These are phyloP conservation scores for Porites rus DNA, from an alignment of 92 coral and sea anemone genomes.

Conservation along the genomic window DNA sequence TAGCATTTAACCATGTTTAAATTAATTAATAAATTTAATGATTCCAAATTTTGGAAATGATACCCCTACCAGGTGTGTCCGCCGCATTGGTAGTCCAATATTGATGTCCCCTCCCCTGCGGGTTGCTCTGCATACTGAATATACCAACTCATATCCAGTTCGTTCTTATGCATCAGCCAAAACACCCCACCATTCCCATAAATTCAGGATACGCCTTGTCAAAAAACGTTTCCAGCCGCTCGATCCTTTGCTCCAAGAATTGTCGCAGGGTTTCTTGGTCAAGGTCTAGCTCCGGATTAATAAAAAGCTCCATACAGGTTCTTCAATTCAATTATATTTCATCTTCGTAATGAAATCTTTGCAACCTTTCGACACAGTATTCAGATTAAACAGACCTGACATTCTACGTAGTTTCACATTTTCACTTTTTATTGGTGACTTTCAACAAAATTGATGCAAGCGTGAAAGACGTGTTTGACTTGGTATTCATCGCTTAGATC, in stretches of 20 bases:
- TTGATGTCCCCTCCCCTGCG: no score
- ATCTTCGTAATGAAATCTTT: neutral
- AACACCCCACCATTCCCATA: constrained; percentile 3
- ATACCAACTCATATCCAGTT: neutral
- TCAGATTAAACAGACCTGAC: neutral
- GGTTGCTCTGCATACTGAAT: neutral
- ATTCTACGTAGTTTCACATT: constrained; percentile 19
- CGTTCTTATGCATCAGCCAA: neutral
- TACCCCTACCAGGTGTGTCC: neutral
- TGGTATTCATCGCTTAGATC: constrained; percentile 46
- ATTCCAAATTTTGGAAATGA: neutral
- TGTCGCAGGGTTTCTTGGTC: constrained; percentile 8
- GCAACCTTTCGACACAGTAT: neutral
- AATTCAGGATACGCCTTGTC: constrained; percentile 1
- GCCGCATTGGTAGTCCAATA: no score
- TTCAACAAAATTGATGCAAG: constrained; percentile 28
- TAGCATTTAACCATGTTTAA: no score
- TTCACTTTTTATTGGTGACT: neutral
- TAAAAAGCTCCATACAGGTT: neutral
- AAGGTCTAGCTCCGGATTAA: neutral
- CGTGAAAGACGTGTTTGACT: constrained; percentile 25
- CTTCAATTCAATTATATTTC: neutral
- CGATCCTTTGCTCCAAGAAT: constrained; percentile 9
- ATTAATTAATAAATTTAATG: neutral
- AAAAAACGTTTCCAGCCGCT: constrained; percentile 16